Evolutionary conservation across 1,140 invertebrate genomes (phyloP).

Genomic region (Drosophila pseudoobscura): DNA sequence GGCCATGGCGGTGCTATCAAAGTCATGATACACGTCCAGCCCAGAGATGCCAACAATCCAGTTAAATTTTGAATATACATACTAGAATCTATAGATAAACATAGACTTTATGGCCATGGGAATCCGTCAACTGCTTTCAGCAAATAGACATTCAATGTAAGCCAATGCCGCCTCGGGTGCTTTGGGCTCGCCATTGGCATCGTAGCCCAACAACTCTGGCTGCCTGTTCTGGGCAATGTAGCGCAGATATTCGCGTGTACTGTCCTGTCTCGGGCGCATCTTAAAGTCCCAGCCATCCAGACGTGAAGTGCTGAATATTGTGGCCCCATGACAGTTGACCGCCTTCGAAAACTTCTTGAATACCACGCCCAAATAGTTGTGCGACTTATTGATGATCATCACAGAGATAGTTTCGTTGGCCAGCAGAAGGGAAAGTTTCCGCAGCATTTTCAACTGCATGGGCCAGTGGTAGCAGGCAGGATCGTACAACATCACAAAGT

Average conservation of each 20-base stretch:
- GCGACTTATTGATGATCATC: slow-evolving; percentile 41
- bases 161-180: slow-evolving; percentile 7
- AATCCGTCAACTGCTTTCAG: background rate
- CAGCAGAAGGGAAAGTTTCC: slow-evolving; percentile 36
- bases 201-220: slow-evolving; percentile 28
- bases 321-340: slow-evolving; percentile 24
- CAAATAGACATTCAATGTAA: slow-evolving; percentile 24
- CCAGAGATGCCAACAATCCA: slow-evolving; percentile 84
- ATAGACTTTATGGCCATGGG: background rate
- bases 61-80: slow-evolving; percentile 57
- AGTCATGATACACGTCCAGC: slow-evolving; percentile 94
- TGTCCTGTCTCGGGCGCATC: slow-evolving; percentile 1
- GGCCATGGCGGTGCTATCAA: slow-evolving; percentile 91
- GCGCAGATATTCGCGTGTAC: slow-evolving; percentile 25
- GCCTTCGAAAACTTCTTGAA: slow-evolving; percentile 11
- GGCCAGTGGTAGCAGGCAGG: slow-evolving; percentile 44
- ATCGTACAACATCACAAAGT: slow-evolving; percentile 47
- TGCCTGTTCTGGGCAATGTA: slow-evolving; percentile 29
- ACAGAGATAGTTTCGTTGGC: slow-evolving; percentile 22
- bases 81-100: background rate
- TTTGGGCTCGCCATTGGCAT: slow-evolving; percentile 21
- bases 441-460: slow-evolving; percentile 34
- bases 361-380: slow-evolving; percentile 46
- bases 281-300: slow-evolving; percentile 8
- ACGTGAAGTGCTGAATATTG: slow-evolving; percentile 8